Conservation (phyloP, 2,888 invertebrate species). For the Torymus aiolomorphi region DNA sequence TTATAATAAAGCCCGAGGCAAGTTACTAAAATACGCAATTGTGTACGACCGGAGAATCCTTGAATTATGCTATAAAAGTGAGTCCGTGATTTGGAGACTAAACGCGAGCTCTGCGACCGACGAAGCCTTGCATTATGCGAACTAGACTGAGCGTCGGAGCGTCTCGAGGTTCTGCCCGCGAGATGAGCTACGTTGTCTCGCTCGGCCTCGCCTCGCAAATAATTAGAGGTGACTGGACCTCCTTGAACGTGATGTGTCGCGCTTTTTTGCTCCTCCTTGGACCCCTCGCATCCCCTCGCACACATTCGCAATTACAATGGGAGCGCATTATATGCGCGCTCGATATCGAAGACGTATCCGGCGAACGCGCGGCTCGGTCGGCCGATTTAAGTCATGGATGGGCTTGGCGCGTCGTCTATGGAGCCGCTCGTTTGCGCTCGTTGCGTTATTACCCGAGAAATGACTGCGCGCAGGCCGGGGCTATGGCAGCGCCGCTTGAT, state of each 20-base stretch:
- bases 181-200: no score
- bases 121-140: no score
- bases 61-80: no score
- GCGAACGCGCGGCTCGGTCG: not conserved
- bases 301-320: slow-evolving; percentile 28
- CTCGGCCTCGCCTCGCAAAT: slow-evolving; percentile 28
- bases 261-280: not conserved
- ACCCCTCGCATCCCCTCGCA: not conserved
- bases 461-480: not conserved
- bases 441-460: slow-evolving; percentile 30
- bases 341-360: slow-evolving; percentile 9
- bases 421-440: not conserved
- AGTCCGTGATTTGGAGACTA: no score
- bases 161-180: no score
- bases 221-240: slow-evolving; percentile 45
- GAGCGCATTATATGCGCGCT: slow-evolving; percentile 10
- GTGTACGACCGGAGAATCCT: no score
- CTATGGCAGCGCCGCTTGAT: not conserved
- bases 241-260: slow-evolving; percentile 46
- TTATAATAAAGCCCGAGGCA: no score
- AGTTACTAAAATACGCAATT: no score
- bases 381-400: slow-evolving; percentile 38
- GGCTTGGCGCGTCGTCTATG: slow-evolving; percentile 27
- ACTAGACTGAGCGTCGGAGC: no score
- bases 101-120: no score